Conservation (phyloP, 2,113 vertebrate species). For the Brachionichthys hirsutus region DNA sequence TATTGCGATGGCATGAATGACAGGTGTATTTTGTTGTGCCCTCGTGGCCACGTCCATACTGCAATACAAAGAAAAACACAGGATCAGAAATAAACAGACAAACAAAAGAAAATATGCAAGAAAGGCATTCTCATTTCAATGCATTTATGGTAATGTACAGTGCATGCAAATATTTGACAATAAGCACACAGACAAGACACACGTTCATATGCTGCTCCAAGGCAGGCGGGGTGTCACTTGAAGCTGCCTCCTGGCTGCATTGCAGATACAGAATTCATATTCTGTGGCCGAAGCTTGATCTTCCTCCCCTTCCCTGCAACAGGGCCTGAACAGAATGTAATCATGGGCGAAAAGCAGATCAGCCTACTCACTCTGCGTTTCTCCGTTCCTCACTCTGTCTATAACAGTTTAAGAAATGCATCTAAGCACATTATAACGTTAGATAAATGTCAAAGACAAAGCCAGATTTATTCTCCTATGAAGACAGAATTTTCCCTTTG, state of each 20-base stretch:
- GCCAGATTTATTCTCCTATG: not conserved
- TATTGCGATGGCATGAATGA: too few species aligned
- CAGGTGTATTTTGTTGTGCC: too few species aligned
- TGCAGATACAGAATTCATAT: conserved; percentile 79
- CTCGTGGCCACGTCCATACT: too few species aligned
- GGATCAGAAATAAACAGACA: too few species aligned
- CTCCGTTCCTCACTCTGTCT: conserved; percentile 8
- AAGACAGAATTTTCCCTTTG: not conserved
- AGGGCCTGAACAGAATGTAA: conserved; percentile 72
- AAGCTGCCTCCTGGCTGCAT: conserved; percentile 65
- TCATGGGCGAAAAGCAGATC: conserved; percentile 46
- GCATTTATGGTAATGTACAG: too few species aligned
- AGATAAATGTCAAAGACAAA: not conserved
- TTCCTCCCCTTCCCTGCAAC: conserved; percentile 61
- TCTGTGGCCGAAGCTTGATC: conserved; percentile 69
- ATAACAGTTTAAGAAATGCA: conserved; percentile 9
- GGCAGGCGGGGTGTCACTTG: conserved; percentile 29
- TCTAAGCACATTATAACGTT: not conserved
- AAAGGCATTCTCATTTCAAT: too few species aligned
- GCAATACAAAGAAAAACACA: too few species aligned
- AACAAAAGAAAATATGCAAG: too few species aligned
- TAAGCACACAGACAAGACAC: conserved; percentile 12
- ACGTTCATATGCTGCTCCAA: conserved; percentile 27
- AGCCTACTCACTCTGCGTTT: conserved; percentile 18
- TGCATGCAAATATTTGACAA: not conserved